Base-by-base conservation (phyloP, 2,797 vertebrate species). In the Sebastes elongatus region DNA sequence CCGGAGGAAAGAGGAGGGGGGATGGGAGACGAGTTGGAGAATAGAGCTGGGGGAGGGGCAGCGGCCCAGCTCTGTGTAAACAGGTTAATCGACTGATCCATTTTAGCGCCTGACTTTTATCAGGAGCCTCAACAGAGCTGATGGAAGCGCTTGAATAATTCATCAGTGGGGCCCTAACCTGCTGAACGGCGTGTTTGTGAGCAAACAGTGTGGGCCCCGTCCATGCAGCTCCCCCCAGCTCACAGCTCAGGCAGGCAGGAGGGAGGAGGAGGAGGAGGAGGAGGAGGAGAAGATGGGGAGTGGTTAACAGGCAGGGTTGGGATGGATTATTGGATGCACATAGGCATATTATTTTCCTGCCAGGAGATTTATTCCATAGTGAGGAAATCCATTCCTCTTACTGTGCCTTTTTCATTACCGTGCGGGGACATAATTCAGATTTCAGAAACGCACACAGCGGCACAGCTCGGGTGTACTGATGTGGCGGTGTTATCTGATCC, bases 1-100 rank as follows among this genome's bases (percentile, higher is more conserved):
- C 86, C 84, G 85, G 86, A 71, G 86, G 82, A 77, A 71, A 83
- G 81, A 74, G 78, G 67, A 49, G 18, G 88, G 78, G 83, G 88
- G 87, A 59, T 77, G 84, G 83, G 78, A 82, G 76, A 80, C 64
- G 22, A 71, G 88, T 55, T 27, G 85, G 80, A 78, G 86, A 84
- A 86, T 71, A 56, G 84, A 67, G 76, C 80, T 33, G 83, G 87
- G 71, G 87, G 88, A 84, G 89, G 91, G 76, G 83, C 85, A 91
- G 92, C 93, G 93, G 94, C 94, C 92, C 87, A 89, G 95, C 96
- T 96, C 95, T 96, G 96, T 96, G 95, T 96, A 97, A 97, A 97
- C 96, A 96, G 96, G 96, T 97, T 97, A 97, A 97, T 98, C 96
- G 96, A 97, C 97, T 97, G 97, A 97, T 97, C 96, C 95, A 96